phyloP scores from a whole-genome alignment of 2,113 vertebrate genomes.

The Maccullochella peelii region DNA sequence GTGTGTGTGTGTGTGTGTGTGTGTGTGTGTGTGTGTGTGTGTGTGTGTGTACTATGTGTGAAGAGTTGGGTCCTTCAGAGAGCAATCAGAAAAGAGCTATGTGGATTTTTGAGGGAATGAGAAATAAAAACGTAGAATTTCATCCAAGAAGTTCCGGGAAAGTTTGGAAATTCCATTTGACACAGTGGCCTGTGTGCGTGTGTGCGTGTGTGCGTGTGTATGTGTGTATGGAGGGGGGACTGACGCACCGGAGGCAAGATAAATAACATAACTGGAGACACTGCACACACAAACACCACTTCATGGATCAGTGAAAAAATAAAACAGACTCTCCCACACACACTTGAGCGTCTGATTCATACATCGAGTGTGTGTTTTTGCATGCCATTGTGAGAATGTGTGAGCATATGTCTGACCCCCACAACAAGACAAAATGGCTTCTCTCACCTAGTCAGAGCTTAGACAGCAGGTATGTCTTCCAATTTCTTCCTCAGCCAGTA shows the following conservation, averaged over 20 bases:
- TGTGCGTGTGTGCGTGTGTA: conserved; percentile 34
- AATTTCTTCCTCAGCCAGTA: conserved; percentile 25
- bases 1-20: conserved; percentile 19
- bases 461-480: background rate
- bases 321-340: conserved; percentile 29
- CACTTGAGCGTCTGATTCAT: background rate
- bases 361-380: conserved; percentile 6
- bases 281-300: conserved; percentile 45
- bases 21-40: conserved; percentile 35
- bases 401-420: background rate
- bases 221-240: conserved; percentile 37
- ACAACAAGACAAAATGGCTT: conserved; percentile 14
- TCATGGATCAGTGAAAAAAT: conserved; percentile 55
- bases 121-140: conserved; percentile 70
- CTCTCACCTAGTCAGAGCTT: conserved; percentile 16
- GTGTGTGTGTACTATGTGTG: conserved; percentile 11
- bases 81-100: conserved; percentile 60
- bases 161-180: conserved; percentile 82
- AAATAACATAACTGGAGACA: conserved; percentile 69
- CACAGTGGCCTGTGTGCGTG: conserved; percentile 57
- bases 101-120: conserved; percentile 59
- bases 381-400: background rate
- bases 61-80: conserved; percentile 32
- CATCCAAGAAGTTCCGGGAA: conserved; percentile 81
- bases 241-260: conserved; percentile 70